phyloP scores from a whole-genome alignment of 2,797 vertebrate species.

The Myotis daubentonii region DNA sequence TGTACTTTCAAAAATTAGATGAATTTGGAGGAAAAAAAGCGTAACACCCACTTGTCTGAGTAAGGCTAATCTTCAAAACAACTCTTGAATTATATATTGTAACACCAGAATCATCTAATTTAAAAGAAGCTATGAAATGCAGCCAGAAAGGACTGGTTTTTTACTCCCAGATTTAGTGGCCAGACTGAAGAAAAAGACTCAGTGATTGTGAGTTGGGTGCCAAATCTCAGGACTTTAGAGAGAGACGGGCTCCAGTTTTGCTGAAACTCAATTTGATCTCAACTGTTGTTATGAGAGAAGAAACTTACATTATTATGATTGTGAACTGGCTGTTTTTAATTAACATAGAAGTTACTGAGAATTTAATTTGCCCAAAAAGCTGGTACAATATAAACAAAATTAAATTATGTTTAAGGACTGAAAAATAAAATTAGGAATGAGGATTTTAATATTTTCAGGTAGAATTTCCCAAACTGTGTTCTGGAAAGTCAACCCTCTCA shows the following conservation, averaged over 20 bases:
- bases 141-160: neutral
- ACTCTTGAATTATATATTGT: conserved; percentile 5
- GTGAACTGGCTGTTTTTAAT: conserved; percentile 34
- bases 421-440: no score
- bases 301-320: conserved; percentile 29
- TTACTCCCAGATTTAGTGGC: neutral
- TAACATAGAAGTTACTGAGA: no score
- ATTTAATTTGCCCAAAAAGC: no score
- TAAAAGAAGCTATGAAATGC: neutral
- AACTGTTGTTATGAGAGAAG: neutral
- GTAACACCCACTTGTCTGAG: neutral
- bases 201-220: neutral
- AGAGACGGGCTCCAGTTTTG: neutral
- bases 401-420: no score
- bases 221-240: neutral
- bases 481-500: no score
- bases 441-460: no score
- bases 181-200: conserved; percentile 2
- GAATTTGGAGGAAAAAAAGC: neutral
- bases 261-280: neutral
- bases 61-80: conserved; percentile 24
- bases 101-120: neutral
- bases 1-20: conserved; percentile 53
- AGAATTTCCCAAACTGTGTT: no score
- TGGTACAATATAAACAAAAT: no score